phyloP scores from a whole-genome alignment of 2,797 vertebrate species.

The Chaunax sp. region DNA sequence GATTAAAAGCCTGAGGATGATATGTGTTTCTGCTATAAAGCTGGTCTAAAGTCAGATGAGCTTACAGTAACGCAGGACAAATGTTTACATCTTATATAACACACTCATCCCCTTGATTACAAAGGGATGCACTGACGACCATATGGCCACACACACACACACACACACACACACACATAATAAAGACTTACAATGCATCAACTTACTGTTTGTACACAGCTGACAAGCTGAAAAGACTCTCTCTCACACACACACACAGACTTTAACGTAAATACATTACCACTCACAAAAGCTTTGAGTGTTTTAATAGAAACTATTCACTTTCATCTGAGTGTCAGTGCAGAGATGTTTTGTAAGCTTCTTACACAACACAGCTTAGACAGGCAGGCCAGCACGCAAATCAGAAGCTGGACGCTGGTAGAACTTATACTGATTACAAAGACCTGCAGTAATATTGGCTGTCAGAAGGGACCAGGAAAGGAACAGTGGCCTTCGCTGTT shows the following conservation, averaged over 20 bases:
- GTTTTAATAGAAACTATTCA: background rate
- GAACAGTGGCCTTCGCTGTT: background rate
- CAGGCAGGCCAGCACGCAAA: background rate
- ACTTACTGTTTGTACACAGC: background rate
- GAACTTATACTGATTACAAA: too few relatives aligned
- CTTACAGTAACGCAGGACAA: background rate
- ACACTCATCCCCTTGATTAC: slow-evolving; percentile 31
- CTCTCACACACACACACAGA: too few relatives aligned
- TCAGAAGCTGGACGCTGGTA: background rate
- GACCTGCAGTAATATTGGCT: too few relatives aligned
- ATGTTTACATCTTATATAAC: slow-evolving; percentile 43
- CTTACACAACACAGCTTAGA: background rate
- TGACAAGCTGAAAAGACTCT: background rate
- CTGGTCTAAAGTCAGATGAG: slow-evolving; percentile 1
- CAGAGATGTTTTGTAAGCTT: slow-evolving; percentile 19
- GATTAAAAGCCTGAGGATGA: background rate
- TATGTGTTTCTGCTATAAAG: background rate
- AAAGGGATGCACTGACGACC: slow-evolving; percentile 14
- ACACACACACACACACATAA: background rate
- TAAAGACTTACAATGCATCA: background rate
- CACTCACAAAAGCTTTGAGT: background rate
- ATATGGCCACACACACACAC: slow-evolving; percentile 21
- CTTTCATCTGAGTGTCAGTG: background rate
- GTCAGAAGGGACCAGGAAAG: too few relatives aligned
- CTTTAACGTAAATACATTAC: too few relatives aligned